phyloP scores from a whole-genome alignment of 2,113 vertebrate genomes.

The Callaeas wilsoni region DNA sequence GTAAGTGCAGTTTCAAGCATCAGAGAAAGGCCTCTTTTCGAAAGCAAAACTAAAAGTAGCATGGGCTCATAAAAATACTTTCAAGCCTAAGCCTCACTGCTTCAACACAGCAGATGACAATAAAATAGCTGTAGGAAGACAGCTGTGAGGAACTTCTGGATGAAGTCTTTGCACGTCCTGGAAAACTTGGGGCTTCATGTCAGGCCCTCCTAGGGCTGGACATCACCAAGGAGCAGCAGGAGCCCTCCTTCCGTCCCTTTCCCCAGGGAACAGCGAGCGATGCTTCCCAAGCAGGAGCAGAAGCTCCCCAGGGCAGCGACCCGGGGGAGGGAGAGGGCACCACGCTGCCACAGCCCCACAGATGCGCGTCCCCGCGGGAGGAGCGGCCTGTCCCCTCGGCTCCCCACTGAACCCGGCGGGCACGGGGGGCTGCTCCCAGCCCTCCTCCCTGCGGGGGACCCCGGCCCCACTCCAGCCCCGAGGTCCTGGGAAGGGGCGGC shows the following conservation, averaged over 20 bases:
- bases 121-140: rapidly evolving
- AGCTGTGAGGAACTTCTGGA: rapidly evolving
- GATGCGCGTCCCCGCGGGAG: neutral
- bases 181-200: rapidly evolving
- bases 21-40: neutral
- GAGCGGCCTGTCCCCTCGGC: neutral
- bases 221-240: neutral
- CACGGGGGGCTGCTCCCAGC: rapidly evolving
- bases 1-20: neutral
- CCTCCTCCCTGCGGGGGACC: neutral
- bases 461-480: neutral
- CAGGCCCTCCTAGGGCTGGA: neutral
- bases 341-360: rapidly evolving
- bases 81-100: too few species aligned
- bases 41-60: neutral
- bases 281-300: rapidly evolving
- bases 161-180: neutral
- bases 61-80: neutral
- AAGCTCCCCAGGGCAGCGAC: neutral
- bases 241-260: neutral
- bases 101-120: neutral
- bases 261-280: neutral
- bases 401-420: rapidly evolving
- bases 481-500: neutral
- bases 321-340: neutral